Base-by-base conservation (phyloP, 2,888 invertebrate genomes). In the Acanthacorydalis orientalis region DNA sequence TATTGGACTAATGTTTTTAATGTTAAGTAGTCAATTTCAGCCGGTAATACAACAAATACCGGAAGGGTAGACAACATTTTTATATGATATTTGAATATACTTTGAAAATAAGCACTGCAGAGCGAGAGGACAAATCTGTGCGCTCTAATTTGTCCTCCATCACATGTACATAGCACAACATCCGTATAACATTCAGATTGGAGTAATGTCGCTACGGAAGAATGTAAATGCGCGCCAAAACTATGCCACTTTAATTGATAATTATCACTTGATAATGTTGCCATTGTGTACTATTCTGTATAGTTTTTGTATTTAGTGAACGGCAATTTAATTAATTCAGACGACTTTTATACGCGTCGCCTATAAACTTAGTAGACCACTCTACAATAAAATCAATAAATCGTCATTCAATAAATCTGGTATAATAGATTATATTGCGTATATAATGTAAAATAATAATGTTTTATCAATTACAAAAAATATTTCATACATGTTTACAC, bases 181-280 rank as follows among this genome's bases (percentile, higher is more conserved):
- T 88, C 88, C 41, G 87, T 82, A 62, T 83, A 88, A 54, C 82
- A 76, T 61, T 86, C 86, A 58, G 83, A 84, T 50, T 83, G 79
- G 14, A 81, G 52, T 2, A 64, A 60, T 14, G 83, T 79, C 50
- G 87, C 82, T 44, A 88, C 82, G 51, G 85, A 86, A 46, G 83
- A 78, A 66, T 87, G 86, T 57, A 88, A 70, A 68, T 87, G 84
- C 32, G 81, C 76, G 57, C 81, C 77, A 70, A 85, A 87, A 54
- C 86, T 86, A 65, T 87, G 84, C 88, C 88, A 88, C 72, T 88
- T 88, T 47, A 88, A 71, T 66, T 88, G 87, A 65, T 87, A 88
- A 57, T 86, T 88, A 65, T 88, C 88, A 57, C 72, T 68, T 42
- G 67, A 68, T 38, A 68, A 62, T 51, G 67, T 64, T 33, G 71